Evolutionary conservation across 2,888 invertebrate genomes (phyloP), one percentile per base, ranked within the genome.

Genomic region (Stratiomys singularior): DNA sequence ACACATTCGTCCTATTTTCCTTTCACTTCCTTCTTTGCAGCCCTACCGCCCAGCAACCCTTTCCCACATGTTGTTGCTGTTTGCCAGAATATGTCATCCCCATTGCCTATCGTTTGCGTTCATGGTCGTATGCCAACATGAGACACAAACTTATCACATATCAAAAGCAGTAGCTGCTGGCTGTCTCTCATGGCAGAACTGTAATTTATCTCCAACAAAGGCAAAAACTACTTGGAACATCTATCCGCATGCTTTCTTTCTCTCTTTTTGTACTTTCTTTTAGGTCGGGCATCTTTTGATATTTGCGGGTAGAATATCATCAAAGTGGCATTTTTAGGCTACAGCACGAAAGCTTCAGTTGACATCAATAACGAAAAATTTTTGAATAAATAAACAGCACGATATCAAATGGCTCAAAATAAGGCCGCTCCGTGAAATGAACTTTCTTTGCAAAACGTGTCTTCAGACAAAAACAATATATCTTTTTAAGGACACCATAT

Each of bases 101-200:
- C 44, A 44, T 23, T n/a, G 21, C 23, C 67, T 60, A 30, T 37
- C 46, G 15, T 46, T 21, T 64, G 44, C 15, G 18, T 63, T 64
- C 63, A 37, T 25, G 58, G 58, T 23, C 74, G 60, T 74, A 74
- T 60, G 37, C 58, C 63, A 76, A 37, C n/a, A 60, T 25, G 28
- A 44, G 28, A 64, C 28, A 46, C 76, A 63, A 76, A 76, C 76
- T 76, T 76, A 76, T 76, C 76, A 76, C 76, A 76, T 76, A 76
- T 76, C 76, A 76, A 76, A 76, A 76, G 76, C 76, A 76, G 64
- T 74, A 60, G 28, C 56, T 74, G 74, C 44, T 74, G 74, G 60
- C 37, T 76, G 76, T 64, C 64, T 76, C 47, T 44, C 44, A 44
- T 76, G 64, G 47, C 76, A 64, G 63, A 64, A 63, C 63, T 58